Conservation (phyloP, 2,888 invertebrate species). For the Julus scandinavius region DNA sequence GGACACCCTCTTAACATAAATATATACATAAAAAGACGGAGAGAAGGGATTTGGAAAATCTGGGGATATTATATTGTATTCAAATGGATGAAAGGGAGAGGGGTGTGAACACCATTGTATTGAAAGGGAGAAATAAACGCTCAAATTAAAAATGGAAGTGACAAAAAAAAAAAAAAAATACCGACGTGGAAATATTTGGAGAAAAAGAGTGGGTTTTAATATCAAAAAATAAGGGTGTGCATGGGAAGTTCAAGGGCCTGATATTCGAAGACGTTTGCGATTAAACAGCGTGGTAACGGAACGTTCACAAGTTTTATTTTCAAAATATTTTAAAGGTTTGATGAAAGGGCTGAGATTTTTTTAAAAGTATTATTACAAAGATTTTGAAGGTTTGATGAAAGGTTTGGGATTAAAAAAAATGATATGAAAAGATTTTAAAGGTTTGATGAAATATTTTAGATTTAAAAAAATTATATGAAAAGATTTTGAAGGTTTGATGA, state of each 20-base stretch:
- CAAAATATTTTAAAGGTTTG: too few relatives aligned
- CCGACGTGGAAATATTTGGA: neutral
- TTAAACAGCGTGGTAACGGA: too few relatives aligned
- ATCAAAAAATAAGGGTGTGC: neutral
- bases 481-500: too few relatives aligned
- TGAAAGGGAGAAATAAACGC: conserved; percentile 3
- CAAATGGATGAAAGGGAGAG: neutral
- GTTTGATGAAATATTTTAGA: too few relatives aligned
- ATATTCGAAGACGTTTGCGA: too few relatives aligned
- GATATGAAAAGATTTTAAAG: too few relatives aligned
- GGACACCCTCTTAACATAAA: conserved; percentile 44
- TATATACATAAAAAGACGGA: conserved; percentile 39
- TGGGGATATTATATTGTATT: conserved; percentile 33
- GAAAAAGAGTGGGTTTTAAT: neutral
- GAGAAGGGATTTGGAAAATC: neutral
- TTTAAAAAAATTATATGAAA: too few relatives aligned
- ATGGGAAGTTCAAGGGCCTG: neutral
- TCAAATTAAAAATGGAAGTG: conserved; percentile 22
- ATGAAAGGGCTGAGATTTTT: too few relatives aligned
- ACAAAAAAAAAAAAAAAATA: neutral
- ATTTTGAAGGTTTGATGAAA: too few relatives aligned
- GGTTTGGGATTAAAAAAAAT: too few relatives aligned
- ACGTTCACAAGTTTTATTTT: too few relatives aligned
- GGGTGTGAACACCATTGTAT: conserved; percentile 33
- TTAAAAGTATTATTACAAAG: too few relatives aligned